Evolutionary conservation across 1,140 invertebrate species (phyloP).

Genomic region (Lepeophtheirus salmonis): DNA sequence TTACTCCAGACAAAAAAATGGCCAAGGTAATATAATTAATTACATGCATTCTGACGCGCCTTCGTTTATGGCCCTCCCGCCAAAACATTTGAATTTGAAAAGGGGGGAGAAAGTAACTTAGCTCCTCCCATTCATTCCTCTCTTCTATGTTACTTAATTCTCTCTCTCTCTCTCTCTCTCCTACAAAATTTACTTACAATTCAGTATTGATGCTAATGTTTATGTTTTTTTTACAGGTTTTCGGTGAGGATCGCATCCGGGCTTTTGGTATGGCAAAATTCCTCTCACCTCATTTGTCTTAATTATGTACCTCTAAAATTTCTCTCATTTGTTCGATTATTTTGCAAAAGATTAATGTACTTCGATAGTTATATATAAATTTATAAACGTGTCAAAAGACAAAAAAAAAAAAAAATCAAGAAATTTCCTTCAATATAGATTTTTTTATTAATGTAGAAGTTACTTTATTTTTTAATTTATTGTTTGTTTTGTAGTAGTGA

Average conservation of each 20-base stretch:
- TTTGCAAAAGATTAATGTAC: too few relatives aligned
- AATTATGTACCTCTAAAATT: too few relatives aligned
- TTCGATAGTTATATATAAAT: too few relatives aligned
- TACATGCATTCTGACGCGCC: neutral
- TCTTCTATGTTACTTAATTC: neutral
- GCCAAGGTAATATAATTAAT: slow-evolving; percentile 5
- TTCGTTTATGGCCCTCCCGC: neutral
- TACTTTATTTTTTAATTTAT: too few relatives aligned
- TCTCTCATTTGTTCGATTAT: too few relatives aligned
- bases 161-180: neutral
- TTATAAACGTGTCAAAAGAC: too few relatives aligned
- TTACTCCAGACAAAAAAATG: slow-evolving; percentile 17
- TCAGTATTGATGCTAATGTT: too few relatives aligned
- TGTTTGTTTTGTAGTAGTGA: too few relatives aligned
- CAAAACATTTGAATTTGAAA: neutral
- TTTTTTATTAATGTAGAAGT: too few relatives aligned
- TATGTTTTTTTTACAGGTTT: slow-evolving; percentile 1
- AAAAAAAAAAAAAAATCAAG: too few relatives aligned
- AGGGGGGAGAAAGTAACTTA: too few relatives aligned
- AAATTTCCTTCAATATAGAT: too few relatives aligned
- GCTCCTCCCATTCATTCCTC: neutral
- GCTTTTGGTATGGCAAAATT: slow-evolving; percentile 19
- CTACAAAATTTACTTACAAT: neutral
- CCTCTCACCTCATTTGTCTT: slow-evolving; percentile 10
- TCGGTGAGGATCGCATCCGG: slow-evolving; percentile 9